Evolutionary conservation across 2,888 invertebrate species (phyloP).

Genomic region (Hesperia comma): DNA sequence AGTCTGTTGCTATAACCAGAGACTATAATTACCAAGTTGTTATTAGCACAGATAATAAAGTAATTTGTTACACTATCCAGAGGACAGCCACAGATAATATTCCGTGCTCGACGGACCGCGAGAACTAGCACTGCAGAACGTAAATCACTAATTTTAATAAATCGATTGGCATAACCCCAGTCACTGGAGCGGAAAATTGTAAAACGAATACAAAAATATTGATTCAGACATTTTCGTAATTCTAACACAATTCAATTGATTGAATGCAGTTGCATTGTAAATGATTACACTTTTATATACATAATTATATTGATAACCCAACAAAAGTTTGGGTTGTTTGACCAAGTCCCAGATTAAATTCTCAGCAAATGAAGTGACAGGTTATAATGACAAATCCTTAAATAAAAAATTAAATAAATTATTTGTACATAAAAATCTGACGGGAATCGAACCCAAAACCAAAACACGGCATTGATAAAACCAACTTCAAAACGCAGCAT

Average conservation of each 20-base stretch:
- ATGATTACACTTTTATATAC: neutral
- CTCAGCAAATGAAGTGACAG: too few species aligned
- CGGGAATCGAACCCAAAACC: too few species aligned
- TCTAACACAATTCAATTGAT: conserved; percentile 3
- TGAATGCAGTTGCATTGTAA: neutral
- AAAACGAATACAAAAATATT: conserved; percentile 27
- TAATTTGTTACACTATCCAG: conserved; percentile 6
- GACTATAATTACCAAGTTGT: neutral
- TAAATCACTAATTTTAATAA: conserved; percentile 32
- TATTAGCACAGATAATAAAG: conserved; percentile 4
- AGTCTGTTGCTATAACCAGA: too few species aligned
- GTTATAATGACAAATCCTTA: too few species aligned
- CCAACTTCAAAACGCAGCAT: too few species aligned
- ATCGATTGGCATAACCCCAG: conserved; percentile 29
- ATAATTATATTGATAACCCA: too few species aligned
- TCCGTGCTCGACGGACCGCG: conserved; percentile 24
- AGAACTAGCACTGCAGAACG: conserved; percentile 31
- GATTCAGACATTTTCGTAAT: conserved; percentile 16
- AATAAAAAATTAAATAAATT: too few species aligned
- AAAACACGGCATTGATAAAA: too few species aligned
- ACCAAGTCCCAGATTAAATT: too few species aligned
- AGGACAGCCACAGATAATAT: conserved; percentile 27
- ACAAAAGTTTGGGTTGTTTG: too few species aligned
- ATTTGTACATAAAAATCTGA: too few species aligned
- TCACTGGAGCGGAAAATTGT: conserved; percentile 30